Base-by-base conservation (phyloP, 2,113 vertebrate species). In the Megaleporinus macrocephalus region DNA sequence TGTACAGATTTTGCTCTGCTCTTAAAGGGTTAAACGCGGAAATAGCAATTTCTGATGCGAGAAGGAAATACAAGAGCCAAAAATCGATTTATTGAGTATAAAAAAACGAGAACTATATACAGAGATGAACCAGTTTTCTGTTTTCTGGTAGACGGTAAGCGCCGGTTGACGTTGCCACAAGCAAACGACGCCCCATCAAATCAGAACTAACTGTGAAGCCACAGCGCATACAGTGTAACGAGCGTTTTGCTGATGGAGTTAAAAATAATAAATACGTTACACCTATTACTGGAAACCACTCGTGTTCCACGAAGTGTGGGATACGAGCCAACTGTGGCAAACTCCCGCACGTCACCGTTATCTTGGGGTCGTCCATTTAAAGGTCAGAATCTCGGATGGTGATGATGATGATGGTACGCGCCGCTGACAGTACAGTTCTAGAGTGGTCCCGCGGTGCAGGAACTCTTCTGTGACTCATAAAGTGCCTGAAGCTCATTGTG, bases 161-260 rank as follows among this genome's bases (percentile, higher is more conserved):
- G 26, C 51, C 24, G 26, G 13, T 10, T 22, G 18, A 51, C 75
- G 18, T 36, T 7, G 12, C 63, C 70, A 69, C 14, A 49, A 72
- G 47, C 4, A 59, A 63, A 65, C 47, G 22, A 73, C 57, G 30
- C 24, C 18, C 3, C 41, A 44, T 79, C 70, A 83, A 75, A 79
- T 79, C 70, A 68, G 14, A 36, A 74, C 24, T 68, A 75, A 75
- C 71, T 69, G 69, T 78, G 77, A 80, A 79, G 49, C 59, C 76
- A 74, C 70, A 63, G 16, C 12, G 26, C n/a, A 1, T 13, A 1
- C 30, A 29, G 55, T 26, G 70, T 29, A 9, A 3, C 18, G 14
- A 51, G 47, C 41, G 41, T 44, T 44, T 9, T 16, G 20, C n/a
- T 24, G 27, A 36, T 51, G 41, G 26, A 47, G 1, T 47, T 14